Base-by-base conservation (phyloP, 2,888 invertebrate genomes). In the Melieria picta region DNA sequence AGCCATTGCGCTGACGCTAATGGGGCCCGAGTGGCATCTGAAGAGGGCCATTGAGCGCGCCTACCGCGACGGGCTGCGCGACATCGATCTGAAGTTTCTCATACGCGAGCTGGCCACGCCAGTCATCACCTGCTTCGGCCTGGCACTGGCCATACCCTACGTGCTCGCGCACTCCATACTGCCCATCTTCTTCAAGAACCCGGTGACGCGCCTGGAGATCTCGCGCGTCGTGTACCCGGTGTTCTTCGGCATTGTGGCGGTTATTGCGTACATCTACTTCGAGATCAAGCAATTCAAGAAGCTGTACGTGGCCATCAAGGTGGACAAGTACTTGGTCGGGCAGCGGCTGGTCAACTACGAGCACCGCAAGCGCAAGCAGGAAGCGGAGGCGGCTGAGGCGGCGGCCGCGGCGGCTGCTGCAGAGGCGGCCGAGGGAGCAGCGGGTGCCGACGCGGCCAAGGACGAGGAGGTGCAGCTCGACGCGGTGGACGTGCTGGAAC, bases 271-370 rank as follows among this genome's bases (percentile, higher is more conserved):
- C 76, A 89, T 95, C 69, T 90, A 91, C 75, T 93, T 97, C 82
- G 96, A 99, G 90, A 92, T 97, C 71, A 91, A 94, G 70, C 98
- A 99, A 85, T 96, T 99, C 88, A 93, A 92, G 81, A 94, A 96
- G 82, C 89, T 99, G 16, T 98, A 98, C 86, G 96, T 98, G 85
- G 98, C 98, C 87, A 99, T 99, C 83, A 98, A 98, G 88, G 99
- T 99, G 88, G 99, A 99, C 88, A 99, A 98, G 88, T 98, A 99
- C 88, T 90, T 99, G 64, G 98, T 99, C 11, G 99, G 99, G 0
- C 95, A 97, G 81, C 90, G 98, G 78, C 90, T 99, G 77, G 98
- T 99, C 46, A 99, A 99, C 89, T 99, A 99, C 88, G 97, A 99
- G 85, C 94, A 94, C 84, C 89, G 93, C 78, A 89, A 91, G 79